Base-by-base conservation (phyloP, 2,113 vertebrate genomes). In the Erpornis zantholeuca region DNA sequence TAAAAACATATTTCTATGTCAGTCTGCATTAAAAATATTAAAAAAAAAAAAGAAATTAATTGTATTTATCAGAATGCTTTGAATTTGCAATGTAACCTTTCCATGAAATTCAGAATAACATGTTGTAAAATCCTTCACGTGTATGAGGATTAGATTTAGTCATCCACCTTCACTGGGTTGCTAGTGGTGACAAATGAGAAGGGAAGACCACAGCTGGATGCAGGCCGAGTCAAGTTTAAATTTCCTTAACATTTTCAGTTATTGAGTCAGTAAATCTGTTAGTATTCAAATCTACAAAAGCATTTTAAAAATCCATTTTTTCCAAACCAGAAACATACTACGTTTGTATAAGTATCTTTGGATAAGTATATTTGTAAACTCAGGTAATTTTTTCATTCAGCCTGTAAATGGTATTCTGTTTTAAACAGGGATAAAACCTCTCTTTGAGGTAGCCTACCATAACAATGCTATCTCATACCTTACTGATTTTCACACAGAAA, bases 21-120 rank as follows among this genome's bases (percentile, higher is more conserved):
- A 61, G 19, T 20, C 60, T 9, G 4, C 11, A 29, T 15, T 52
- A 50, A 80, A 75, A 59, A 42, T 21, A 33, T n/a, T 33, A 4
- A 7, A 25, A 27, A 15, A 0, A 38, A 28, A 5, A 0, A 28
- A 6, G 0, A n/a, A n/a, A n/a, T 17, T 12, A 29, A 65, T n/a
- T 75, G 6, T 35, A 27, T 65, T 80, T 17, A 71, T 29, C 6
- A 45, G 23, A 68, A 57, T 38, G 2, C 7, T 47, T 57, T 84
- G 31, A 66, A 47, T 71, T 61, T 80, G 10, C 47, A 12, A 21
- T 50, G 12, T 11, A 80, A 79, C 17, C 19, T 56, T 76, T 45
- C 22, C 52, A 17, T 66, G 33, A 52, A 50, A 75, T 76, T 65
- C 8, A 38, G 15, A 68, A 23, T 31, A 31, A 7, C 33, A 3